Evolutionary conservation across 2,113 vertebrate species (phyloP).

Genomic region (Mystacornis crossleyi): DNA sequence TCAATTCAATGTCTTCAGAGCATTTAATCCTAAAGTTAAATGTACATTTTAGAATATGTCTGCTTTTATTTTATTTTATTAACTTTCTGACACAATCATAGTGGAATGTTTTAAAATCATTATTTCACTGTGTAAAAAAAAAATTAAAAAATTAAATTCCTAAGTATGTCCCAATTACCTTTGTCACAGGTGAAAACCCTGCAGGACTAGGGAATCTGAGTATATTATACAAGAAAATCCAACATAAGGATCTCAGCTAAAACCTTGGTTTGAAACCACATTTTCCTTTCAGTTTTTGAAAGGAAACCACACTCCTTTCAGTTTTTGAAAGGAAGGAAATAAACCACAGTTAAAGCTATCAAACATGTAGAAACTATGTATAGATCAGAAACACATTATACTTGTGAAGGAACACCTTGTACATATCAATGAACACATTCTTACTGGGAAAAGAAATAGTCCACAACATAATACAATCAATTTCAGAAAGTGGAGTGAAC

Average conservation of each 20-base stretch:
- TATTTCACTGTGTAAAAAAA: neutral
- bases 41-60: neutral
- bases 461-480: neutral
- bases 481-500: neutral
- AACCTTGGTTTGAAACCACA: neutral
- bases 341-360: neutral
- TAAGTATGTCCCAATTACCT: neutral
- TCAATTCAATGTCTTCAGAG: neutral
- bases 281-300: neutral
- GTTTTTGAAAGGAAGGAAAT: neutral
- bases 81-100: neutral
- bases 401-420: neutral
- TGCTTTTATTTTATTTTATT: neutral
- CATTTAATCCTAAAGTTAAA: neutral
- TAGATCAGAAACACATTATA: neutral
- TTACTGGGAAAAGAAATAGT: neutral
- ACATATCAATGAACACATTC: fast-evolving
- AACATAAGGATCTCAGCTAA: neutral
- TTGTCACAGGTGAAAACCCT: neutral
- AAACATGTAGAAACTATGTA: neutral
- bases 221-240: neutral
- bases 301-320: neutral
- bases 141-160: neutral
- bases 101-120: neutral
- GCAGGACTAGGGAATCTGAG: neutral